Conservation (phyloP, 2,113 vertebrate genomes). For the Cyphomyrus plagiostoma region DNA sequence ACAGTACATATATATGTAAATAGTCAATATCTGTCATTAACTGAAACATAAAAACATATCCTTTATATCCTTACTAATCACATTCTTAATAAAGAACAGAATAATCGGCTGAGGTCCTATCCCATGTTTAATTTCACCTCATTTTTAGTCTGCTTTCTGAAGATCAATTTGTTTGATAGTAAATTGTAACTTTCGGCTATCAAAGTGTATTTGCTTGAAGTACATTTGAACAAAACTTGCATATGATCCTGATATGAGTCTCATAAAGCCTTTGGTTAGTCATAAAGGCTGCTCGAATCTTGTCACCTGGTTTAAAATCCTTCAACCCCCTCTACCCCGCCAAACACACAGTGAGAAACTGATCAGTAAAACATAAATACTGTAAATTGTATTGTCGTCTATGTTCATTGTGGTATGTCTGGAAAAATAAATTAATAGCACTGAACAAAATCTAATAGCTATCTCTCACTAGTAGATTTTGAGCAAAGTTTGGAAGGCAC, state of each 20-base stretch:
- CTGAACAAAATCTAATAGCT: constrained; percentile 48
- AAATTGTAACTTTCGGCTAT: constrained; percentile 67
- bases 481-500: neutral
- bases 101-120: neutral
- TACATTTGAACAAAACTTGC: neutral
- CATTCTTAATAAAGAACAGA: neutral
- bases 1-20: neutral
- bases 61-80: neutral
- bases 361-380: constrained; percentile 60
- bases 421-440: constrained; percentile 74
- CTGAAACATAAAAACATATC: constrained; percentile 7
- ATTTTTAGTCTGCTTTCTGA: constrained; percentile 50
- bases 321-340: constrained; percentile 50
- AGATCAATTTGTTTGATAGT: constrained; percentile 67
- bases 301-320: constrained; percentile 45
- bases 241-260: neutral
- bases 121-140: neutral
- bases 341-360: constrained; percentile 61
- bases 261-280: neutral
- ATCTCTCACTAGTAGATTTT: neutral
- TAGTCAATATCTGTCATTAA: neutral
- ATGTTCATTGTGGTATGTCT: constrained; percentile 92
- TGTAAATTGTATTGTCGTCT: constrained; percentile 81
- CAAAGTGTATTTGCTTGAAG: constrained; percentile 60
- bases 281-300: neutral